Evolutionary conservation across 2,797 vertebrate species (phyloP).

Genomic region (Spinus pinus): DNA sequence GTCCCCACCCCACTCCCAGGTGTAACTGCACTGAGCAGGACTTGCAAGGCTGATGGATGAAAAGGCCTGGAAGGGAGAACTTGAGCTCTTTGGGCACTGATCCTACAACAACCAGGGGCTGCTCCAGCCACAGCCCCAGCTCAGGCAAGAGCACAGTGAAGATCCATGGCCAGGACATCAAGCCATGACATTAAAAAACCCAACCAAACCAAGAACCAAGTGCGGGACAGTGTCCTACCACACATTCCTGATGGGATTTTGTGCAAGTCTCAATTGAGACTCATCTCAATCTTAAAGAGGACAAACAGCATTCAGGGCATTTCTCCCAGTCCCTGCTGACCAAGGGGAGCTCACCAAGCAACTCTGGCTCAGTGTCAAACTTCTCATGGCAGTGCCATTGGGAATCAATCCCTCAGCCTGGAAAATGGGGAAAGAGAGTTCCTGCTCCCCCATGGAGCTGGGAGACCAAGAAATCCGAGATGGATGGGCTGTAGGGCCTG

Average conservation of each 20-base stretch:
- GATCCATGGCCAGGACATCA: background rate
- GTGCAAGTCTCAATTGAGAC: background rate
- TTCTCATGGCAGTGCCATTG: background rate
- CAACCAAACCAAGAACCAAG: background rate
- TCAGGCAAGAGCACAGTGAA: background rate
- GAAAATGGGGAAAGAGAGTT: background rate
- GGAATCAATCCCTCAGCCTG: background rate
- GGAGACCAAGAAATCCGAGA: rapidly evolving
- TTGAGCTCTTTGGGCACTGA: background rate
- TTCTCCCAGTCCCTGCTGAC: background rate
- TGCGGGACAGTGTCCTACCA: rapidly evolving
- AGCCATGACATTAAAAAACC: background rate
- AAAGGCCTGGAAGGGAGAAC: background rate
- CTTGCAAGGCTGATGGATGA: background rate
- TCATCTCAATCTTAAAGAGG: background rate
- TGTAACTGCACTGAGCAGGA: rapidly evolving
- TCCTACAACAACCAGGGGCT: too few relatives aligned
- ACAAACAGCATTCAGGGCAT: background rate
- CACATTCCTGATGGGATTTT: background rate
- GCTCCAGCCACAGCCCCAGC: background rate
- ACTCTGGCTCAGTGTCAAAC: rapidly evolving
- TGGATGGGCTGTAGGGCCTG: background rate
- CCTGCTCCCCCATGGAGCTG: background rate
- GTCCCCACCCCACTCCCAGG: background rate
- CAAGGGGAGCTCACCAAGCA: background rate